Evolutionary conservation across 1,140 invertebrate species (phyloP).

Genomic region (Microplitis mediator): DNA sequence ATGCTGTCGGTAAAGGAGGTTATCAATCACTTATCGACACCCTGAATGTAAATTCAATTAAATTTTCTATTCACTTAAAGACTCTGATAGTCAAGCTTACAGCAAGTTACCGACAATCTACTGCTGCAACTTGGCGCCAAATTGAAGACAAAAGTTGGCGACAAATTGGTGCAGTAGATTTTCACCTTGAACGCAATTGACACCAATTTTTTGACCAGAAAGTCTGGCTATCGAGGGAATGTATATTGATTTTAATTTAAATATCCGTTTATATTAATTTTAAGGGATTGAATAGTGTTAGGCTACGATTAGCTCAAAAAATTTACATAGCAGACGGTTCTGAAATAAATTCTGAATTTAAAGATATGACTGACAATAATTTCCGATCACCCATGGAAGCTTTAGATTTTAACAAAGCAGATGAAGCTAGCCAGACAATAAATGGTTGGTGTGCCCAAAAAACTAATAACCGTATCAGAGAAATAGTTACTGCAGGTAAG

Average conservation of each 20-base stretch:
- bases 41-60: not conserved
- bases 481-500: constrained; percentile 65
- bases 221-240: too few relatives aligned
- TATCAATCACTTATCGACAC: not conserved
- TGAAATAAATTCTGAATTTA: constrained; percentile 29
- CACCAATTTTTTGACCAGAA: too few relatives aligned
- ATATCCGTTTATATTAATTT: not conserved
- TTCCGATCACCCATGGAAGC: constrained; percentile 64
- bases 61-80: not conserved
- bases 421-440: constrained; percentile 62
- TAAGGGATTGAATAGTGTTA: constrained; percentile 33
- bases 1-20: not conserved
- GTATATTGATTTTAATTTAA: too few relatives aligned
- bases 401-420: constrained; percentile 63
- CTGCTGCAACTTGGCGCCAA: too few relatives aligned
- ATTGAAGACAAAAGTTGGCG: too few relatives aligned
- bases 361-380: constrained; percentile 7
- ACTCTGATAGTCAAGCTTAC: too few relatives aligned
- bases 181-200: too few relatives aligned
- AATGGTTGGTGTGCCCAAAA: constrained; percentile 76
- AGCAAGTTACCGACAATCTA: too few relatives aligned
- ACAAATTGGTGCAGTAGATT: too few relatives aligned
- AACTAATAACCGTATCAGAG: constrained; percentile 75
- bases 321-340: constrained; percentile 54
- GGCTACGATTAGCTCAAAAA: constrained; percentile 41